Evolutionary conservation across 2,888 invertebrate genomes (phyloP).

Genomic region (Polymixis lichenea): DNA sequence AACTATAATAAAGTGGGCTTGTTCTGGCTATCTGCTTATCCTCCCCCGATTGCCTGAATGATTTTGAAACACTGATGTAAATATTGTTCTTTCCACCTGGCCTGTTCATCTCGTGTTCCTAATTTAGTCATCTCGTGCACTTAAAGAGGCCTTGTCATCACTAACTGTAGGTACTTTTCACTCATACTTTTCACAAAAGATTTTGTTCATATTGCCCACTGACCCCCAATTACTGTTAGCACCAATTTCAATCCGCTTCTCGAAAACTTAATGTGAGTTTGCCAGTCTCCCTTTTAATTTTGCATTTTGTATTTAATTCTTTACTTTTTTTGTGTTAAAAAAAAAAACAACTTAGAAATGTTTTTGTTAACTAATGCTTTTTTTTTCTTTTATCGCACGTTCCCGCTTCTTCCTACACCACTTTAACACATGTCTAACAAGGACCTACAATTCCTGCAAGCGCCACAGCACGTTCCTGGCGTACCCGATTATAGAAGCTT

Average conservation of each 20-base stretch:
- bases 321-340: no score
- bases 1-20: neutral
- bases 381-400: constrained; percentile 45
- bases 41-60: neutral
- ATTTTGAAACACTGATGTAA: neutral
- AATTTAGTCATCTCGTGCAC: neutral
- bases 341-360: neutral
- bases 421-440: constrained; percentile 41
- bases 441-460: constrained; percentile 39
- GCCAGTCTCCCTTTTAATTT: neutral
- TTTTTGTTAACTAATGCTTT: constrained; percentile 16
- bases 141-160: neutral
- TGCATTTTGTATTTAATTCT: neutral
- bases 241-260: neutral
- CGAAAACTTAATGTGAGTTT: neutral
- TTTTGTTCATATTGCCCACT: neutral
- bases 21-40: neutral
- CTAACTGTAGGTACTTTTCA: neutral
- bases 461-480: constrained; percentile 24
- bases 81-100: neutral
- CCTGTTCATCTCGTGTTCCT: neutral
- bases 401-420: constrained; percentile 51
- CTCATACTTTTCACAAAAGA: neutral
- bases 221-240: neutral
- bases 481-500: constrained; percentile 22